Conservation (phyloP, 1,140 invertebrate species). For the Pectinophora gossypiella region DNA sequence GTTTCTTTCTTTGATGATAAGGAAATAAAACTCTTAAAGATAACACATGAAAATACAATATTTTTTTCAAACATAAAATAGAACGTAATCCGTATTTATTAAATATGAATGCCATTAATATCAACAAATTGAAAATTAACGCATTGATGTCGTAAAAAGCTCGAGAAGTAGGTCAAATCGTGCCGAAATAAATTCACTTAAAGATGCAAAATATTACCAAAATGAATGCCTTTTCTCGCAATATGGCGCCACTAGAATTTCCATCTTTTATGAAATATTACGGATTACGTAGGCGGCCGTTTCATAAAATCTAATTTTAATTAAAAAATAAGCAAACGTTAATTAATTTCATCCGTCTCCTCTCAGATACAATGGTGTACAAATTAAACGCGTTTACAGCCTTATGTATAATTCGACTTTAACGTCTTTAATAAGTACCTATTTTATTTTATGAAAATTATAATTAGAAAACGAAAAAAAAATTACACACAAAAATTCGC, state of each 20-base stretch:
- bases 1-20: too few relatives aligned
- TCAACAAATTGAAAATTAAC: constrained; percentile 12
- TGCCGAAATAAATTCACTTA: constrained; percentile 63
- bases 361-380: constrained; percentile 40
- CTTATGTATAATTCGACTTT: constrained; percentile 32
- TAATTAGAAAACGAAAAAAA: constrained; percentile 20
- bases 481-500: too few relatives aligned
- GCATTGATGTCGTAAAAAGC: constrained; percentile 29
- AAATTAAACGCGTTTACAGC: constrained; percentile 45
- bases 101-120: too few relatives aligned
- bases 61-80: too few relatives aligned
- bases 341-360: constrained; percentile 45
- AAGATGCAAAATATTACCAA: constrained; percentile 67
- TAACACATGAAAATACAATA: too few relatives aligned
- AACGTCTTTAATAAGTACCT: too few relatives aligned
- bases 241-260: constrained; percentile 73
- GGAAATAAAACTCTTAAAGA: too few relatives aligned
- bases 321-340: constrained; percentile 67
- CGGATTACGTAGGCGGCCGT: constrained; percentile 54
- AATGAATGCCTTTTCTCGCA: constrained; percentile 70
- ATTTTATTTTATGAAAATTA: constrained; percentile 36
- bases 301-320: constrained; percentile 70
- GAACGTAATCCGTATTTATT: too few relatives aligned
- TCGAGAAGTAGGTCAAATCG: constrained; percentile 47
- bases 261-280: constrained; percentile 74